Base-by-base conservation (phyloP, 2,888 invertebrate genomes). In the Hypselothyrea guttata region DNA sequence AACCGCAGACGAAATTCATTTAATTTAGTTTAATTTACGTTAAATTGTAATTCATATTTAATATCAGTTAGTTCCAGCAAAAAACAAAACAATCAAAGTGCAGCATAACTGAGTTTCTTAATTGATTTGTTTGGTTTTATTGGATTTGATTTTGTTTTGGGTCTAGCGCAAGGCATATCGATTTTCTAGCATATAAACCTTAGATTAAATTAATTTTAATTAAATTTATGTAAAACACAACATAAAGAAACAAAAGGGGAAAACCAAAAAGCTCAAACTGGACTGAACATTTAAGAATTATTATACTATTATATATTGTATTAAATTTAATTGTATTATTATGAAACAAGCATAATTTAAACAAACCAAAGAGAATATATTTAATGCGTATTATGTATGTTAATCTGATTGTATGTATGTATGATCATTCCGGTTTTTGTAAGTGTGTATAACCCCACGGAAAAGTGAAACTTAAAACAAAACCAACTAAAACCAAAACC, bases 251-350 rank as follows among this genome's bases (percentile, higher is more conserved):
- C 38, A 31, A 63, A 83, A 71, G 57, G 82, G 86, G 84, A 62
- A 82, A 82, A 82, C 60, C 65, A 51, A 77, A 82, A 82, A 86
- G 87, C 87, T 88, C 87, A 87, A 88, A 86, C 83, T 87, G 81
- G 88, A 87, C 87, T 87, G 87, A 87, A 85, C 84, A 84, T 77
- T 84, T 85, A 75, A 78, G 73, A 77, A 59, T 72, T 77, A 66
- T 62, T 75, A 75, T 78, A 68, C 68, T 59, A 59, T 47, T 27
- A 18, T 62, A 66, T 63, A 71, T 75, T 75, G 22, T 27, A 40
- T 42, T 22, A 22, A 22, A 22, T 22, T 22, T 22, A 56, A 81
- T 74, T 81, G 55, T 74, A 81, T 77, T 84, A 53, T 70, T 64
- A 66, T 44, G 11, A 31, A 28, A 38, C 12, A 41, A 73, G 45